Evolutionary conservation across 2,797 vertebrate genomes (phyloP), one percentile per base, ranked within the genome.

Genomic region (Varecia variegata): DNA sequence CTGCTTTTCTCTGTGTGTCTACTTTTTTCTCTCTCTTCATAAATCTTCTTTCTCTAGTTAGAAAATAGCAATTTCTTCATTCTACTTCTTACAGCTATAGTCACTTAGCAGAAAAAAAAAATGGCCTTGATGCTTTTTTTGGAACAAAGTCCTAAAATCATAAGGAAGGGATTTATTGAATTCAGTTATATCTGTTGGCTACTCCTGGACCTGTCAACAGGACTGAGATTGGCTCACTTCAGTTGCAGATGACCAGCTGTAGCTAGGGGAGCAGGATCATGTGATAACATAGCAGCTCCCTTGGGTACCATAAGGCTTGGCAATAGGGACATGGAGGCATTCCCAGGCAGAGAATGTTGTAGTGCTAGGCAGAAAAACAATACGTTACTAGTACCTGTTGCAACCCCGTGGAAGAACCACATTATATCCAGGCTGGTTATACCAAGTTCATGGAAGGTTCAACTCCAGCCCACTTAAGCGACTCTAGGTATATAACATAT

Each of bases 141-240:
- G 56, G 70, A 80, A 89, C 30, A 56, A 96, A 89, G 79, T 92
- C 68, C 82, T 96, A 70, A 92, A 97, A 92, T 88, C 27, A 50
- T 47, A 82, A 21, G 35, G 45, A 96, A 90, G 58, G 4, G 6
- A 93, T 87, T 70, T 71, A 71, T n/a, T 79, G 40, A 85, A 58
- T 67, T 91, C 65, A 60, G 2, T 67, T 79, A 25, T 60, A 71
- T 73, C 68, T 43, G 12, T 45, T 88, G 77, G 17, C 65, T 88
- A 65, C 21, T 23, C 23, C 50, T 76, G 35, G 3, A 62, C 43
- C 45, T 93, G 81, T 93, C 79, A 87, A 35, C 35, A 13, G 62
- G 2, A 30, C 65, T 90, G 67, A 70, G 47, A 84, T 14, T 40
- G 45, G 25, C 62, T 91, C 35, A 58, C 18, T 85, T 86, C 32